Evolutionary conservation across 2,888 invertebrate species (phyloP), one percentile per base, ranked within the genome.

Genomic region (Leucophora obtusa): DNA sequence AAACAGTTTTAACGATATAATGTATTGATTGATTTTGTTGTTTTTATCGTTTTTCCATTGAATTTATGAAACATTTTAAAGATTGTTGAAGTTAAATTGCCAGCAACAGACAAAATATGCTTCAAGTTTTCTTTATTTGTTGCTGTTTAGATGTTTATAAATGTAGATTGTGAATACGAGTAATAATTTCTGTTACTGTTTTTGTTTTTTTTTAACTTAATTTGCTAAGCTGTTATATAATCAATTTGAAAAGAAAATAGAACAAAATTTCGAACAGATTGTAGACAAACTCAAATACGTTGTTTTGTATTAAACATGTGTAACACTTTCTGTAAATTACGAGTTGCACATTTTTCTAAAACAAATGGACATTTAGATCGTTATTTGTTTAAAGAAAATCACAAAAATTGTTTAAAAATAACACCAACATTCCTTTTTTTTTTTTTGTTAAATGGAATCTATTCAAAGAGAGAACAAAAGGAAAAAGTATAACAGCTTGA

Each of bases 191-290:
- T 15, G 35, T 56, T 77, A 15, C 58, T 73, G 56, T 63, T 73
- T 51, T 73, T 58, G 58, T 69, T 69, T 73, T 58, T 51, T 65
- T 69, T 73, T 11, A 69, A 53, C 69, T 73, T 65, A 79, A 73
- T 79, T 69, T 69, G 69, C 35, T 51, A 73, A 79, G 50, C 78
- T 73, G 78, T 79, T 79, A 79, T 73, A 72, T 79, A 73, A 79
- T 73, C 72, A 79, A 73, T 68, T 78, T 47, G 50, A 24, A 54
- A 69, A 69, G 17, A 69, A 77, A 38, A 47, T n/a, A 5, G n/a
- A 2, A 47, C 6, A 11, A 47, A 47, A n/a, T n/a, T n/a, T 14
- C 43, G 14, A 47, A 47, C n/a, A 47, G 43, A 47, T 33, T 56
- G 54, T 8, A 28, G 14, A 24, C 28, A 2, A 56, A 56, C 18